A percentile compares a stretch with the other conserved stretches of the same genome.
Conservation (phyloP, 2,888 invertebrate genomes). For the Tricholauxania praeusta region DNA sequence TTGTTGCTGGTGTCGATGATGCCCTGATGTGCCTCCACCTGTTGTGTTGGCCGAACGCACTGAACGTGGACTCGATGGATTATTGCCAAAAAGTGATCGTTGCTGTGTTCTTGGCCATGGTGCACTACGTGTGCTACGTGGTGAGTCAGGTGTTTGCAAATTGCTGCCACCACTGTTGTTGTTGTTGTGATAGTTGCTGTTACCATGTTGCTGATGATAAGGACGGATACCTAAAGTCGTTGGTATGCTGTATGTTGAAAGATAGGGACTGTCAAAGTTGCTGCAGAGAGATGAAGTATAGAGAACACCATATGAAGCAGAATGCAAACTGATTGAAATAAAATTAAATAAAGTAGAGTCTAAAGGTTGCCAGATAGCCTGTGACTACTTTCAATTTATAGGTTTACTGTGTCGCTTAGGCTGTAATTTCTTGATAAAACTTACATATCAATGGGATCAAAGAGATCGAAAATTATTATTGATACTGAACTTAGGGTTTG, state of each 20-base stretch:
- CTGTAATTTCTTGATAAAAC: no score
- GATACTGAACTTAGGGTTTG: no score
- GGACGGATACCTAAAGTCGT: conserved; percentile 67
- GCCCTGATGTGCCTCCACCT: conserved; percentile 50
- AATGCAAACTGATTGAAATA: background rate
- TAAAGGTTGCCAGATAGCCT: conserved; percentile 33
- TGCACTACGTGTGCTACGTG: conserved; percentile 86
- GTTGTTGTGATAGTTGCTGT: conserved; percentile 56
- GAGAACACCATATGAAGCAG: conserved; percentile 10
- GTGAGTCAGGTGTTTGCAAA: conserved; percentile 74
- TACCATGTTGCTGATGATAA: conserved; percentile 57
- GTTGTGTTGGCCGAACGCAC: conserved; percentile 77
- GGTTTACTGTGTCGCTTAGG: no score
- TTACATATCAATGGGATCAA: no score
- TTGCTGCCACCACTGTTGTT: conserved; percentile 52
- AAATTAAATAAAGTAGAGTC: conserved; percentile 34
- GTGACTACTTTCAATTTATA: no score
- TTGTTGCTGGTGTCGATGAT: conserved; percentile 61
- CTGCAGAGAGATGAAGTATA: conserved; percentile 49
- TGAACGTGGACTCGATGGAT: conserved; percentile 84
- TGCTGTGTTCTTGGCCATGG: conserved; percentile 81
- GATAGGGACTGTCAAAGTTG: conserved; percentile 70
- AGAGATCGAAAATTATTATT: no score
- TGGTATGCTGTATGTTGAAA: conserved; percentile 70
- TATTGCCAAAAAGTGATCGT: conserved; percentile 81